Percentiles rank a stretch among this genome's conserved stretches.
Conservation (phyloP, 1,140 invertebrate genomes). For the Lerema accius region DNA sequence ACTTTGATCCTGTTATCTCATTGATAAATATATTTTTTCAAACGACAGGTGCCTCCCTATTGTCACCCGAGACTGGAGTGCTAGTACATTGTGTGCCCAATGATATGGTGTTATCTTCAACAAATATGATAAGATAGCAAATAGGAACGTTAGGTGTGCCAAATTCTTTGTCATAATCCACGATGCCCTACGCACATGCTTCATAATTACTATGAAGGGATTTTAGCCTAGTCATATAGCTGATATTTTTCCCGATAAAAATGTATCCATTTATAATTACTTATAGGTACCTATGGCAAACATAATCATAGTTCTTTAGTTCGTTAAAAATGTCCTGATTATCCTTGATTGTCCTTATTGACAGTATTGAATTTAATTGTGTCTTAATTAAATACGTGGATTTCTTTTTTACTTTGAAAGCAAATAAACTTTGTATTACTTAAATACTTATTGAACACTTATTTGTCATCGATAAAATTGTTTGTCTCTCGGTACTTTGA, state of each 20-base stretch:
- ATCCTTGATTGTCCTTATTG: too few species aligned
- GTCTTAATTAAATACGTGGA: not conserved
- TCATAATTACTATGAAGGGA: not conserved
- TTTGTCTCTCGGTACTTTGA: constrained; percentile 29
- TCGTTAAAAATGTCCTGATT: too few species aligned
- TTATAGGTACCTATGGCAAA: too few species aligned
- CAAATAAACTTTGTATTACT: constrained; percentile 9
- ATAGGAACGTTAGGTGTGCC: constrained; percentile 79
- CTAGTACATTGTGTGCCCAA: constrained; percentile 67
- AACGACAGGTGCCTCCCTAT: constrained; percentile 67
- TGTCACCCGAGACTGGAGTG: constrained; percentile 65
- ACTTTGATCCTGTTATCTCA: constrained; percentile 54
- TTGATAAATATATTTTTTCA: constrained; percentile 59
- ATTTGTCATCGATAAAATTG: constrained; percentile 28
- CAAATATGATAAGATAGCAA: constrained; percentile 79
- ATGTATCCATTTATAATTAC: too few species aligned
- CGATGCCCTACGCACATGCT: constrained; percentile 39
- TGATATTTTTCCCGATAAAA: not conserved
- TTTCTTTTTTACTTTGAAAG: constrained; percentile 22
- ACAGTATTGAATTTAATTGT: not conserved
- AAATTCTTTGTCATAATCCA: constrained; percentile 80
- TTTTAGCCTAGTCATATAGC: not conserved
- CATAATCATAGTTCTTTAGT: too few species aligned
- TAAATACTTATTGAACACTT: constrained; percentile 18
- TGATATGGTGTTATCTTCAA: constrained; percentile 70